phyloP scores from a whole-genome alignment of 92 coral and sea anemone species.

The Epizoanthus fatuus region DNA sequence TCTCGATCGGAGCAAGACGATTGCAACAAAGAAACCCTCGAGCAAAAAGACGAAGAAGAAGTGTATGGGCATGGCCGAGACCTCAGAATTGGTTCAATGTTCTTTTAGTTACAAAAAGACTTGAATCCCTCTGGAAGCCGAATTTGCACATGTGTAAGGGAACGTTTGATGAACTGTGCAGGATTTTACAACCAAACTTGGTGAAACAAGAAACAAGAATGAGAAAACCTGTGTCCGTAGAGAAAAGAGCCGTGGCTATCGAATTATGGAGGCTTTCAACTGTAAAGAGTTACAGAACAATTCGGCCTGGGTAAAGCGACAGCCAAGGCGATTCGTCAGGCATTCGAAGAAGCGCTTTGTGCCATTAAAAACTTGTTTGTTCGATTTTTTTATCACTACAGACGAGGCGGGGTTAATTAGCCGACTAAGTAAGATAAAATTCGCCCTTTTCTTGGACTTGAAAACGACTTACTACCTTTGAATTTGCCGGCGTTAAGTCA shows the following conservation, averaged over 20 bases:
- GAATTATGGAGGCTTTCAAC: constrained; percentile 54
- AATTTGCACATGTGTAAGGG: constrained; percentile 23
- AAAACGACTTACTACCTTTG: no score
- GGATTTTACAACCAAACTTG: constrained; percentile 12
- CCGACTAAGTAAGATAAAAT: no score
- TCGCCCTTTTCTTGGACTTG: no score
- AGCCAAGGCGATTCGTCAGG: constrained; percentile 9
- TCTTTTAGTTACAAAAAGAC: constrained; percentile 2
- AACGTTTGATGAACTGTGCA: constrained; percentile 30
- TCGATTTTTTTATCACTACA: constrained; percentile 63
- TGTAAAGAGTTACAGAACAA: constrained; percentile 55
- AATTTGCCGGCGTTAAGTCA: no score
- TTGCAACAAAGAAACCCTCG: no score
- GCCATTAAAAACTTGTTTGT: constrained; percentile 33
- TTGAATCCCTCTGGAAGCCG: constrained; percentile 31
- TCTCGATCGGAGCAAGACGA: no score
- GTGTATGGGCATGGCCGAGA: no score
- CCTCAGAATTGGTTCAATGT: no score
- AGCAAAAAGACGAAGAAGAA: no score
- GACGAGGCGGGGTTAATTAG: constrained; percentile 22
- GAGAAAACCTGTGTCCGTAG: constrained; percentile 46
- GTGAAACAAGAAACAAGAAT: constrained; percentile 30
- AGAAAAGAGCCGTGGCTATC: no score
- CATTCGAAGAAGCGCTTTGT: constrained; percentile 44
- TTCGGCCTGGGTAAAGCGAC: constrained; percentile 57